Base-by-base conservation (phyloP, 2,797 vertebrate species). In the Scyliorhinus canicula region DNA sequence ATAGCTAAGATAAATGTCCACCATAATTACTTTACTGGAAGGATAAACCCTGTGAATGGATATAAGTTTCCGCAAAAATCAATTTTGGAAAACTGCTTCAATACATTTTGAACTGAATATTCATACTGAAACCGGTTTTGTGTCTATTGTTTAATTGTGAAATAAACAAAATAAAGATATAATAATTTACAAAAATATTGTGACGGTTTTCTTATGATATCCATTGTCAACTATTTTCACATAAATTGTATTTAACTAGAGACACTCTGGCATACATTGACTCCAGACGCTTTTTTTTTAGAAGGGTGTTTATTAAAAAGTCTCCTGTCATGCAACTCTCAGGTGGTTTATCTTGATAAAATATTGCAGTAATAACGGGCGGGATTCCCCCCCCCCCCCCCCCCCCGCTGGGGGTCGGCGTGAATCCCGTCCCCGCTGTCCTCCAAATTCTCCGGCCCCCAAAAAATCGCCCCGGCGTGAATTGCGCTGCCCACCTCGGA, bases 1-100 rank as follows among this genome's bases (percentile, higher is more conserved):
- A 98, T 98, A 95, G 98, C 98, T 97, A 99, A 28, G 50, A 82
- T 19, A 44, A 44, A 47, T 24, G 47, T 24, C 82, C 44, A 50
- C 40, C 40, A 50, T 44, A 26, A 85, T 21, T 44, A 47, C 50
- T 85, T 50, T 50, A 50, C 50, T 44, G 4, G 69, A 31, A 2
- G 4, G 69, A 44, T 84, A n/a, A n/a, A 26, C 82, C 47, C 40
- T 47, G 21, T 28, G 82, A n/a, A 85, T 85, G 44, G 7, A 44
- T 50, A 85, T 85, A 50, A 50, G 50, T 85, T 85, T 85, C 40
- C 21, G 57, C 26, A 44, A 21, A 50, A 85, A 50, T 7, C 82
- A 85, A 44, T 85, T 47, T 21, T 85, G 44, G 19, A 85, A 85
- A 50, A 85, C 5, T 26, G 82, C 9, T 26, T 85, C 82, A 47